Base-by-base conservation (phyloP, 1,140 invertebrate genomes). In the Agrypnia vestita region DNA sequence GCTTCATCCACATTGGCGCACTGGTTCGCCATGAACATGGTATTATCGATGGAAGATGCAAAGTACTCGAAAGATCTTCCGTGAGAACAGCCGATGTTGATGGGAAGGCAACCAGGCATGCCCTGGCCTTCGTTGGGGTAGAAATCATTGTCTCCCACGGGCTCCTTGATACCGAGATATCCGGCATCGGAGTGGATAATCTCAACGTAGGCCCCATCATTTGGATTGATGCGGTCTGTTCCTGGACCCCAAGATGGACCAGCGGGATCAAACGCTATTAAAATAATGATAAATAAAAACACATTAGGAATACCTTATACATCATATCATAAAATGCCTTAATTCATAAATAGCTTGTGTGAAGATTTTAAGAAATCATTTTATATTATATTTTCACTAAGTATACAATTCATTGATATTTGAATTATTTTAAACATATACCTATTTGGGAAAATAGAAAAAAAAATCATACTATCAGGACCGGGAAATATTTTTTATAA, bases 181-280 rank as follows among this genome's bases (percentile, higher is more conserved):
- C 88, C 86, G 17, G 87, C 89, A 74, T 91, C 90, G 0, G 93
- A 92, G 84, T 94, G 93, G 49, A 94, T 92, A 0, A 89, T 86
- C 84, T 93, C 91, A 0, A 93, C 92, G 72, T 91, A 89, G 62
- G 51, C 74, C 0, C 91, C 94, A 84, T 93, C 92, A 17, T 82
- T 85, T 12, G 83, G 80, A 13, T 84, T 85, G 78, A 86, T 81
- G 13, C 85, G 80, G 1, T 79, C 56, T 73, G 85, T 87, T 21
- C 79, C 80, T 0, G 51, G 15, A 13, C 83, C 81, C 86, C 86
- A 94, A 12, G 86, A 82, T 13, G 93, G 93, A 13, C 90, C 87
- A 8, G 93, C 93, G 12, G 93, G 92, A 86, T 94, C 93, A 81
- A 94, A 84, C 51, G 92, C 92, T 88, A 55, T n/a, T 49, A 55